Conservation (phyloP, 2,113 vertebrate species). For the Indicator indicator region DNA sequence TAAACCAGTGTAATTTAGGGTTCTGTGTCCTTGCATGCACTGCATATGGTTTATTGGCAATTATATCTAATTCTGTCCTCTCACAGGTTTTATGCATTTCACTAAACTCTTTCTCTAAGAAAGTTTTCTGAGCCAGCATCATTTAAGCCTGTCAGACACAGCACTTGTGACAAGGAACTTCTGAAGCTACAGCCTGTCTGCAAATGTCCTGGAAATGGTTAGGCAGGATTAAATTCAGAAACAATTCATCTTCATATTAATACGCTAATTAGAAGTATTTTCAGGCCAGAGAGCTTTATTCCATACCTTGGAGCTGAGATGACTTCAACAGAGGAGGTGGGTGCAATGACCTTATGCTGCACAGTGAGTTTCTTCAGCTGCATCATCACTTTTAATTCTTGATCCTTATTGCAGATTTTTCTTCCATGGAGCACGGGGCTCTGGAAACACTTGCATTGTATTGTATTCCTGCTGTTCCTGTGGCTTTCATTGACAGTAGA, state of each 20-base stretch:
- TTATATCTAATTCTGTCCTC: not conserved
- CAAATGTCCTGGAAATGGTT: not conserved
- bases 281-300: not conserved
- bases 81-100: not conserved
- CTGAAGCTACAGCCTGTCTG: not conserved
- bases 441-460: not conserved
- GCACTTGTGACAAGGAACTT: not conserved
- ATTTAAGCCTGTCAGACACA: not conserved
- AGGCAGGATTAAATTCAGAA: not conserved
- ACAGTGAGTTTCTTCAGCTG: not conserved
- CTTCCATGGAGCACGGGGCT: not conserved
- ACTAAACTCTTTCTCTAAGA: not conserved
- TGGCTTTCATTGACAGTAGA: not conserved
- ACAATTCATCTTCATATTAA: not conserved
- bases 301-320: not conserved
- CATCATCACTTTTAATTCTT: constrained; percentile 14
- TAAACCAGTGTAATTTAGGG: not conserved
- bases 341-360: not conserved
- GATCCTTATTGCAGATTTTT: not conserved
- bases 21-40: not conserved
- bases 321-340: not conserved
- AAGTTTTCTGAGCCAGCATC: not conserved
- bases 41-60: not conserved
- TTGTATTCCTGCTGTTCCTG: not conserved
- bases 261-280: not conserved